phyloP scores from a whole-genome alignment of 1,140 invertebrate species.

The Drosophila mauritiana region DNA sequence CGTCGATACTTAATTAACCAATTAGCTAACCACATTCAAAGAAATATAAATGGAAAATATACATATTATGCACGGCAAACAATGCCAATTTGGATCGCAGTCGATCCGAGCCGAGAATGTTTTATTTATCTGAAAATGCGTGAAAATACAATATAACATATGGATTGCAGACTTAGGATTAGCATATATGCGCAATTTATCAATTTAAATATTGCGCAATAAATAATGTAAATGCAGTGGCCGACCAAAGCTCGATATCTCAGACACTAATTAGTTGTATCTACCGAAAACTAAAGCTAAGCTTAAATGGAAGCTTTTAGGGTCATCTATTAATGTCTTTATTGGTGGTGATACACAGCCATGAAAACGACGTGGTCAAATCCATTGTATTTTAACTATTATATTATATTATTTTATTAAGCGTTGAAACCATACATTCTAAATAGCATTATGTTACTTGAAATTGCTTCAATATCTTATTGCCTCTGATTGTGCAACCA shows the following conservation, averaged over 20 bases:
- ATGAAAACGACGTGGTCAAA: conserved; percentile 1
- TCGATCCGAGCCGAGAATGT: conserved; percentile 30
- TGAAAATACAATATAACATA: conserved; percentile 24
- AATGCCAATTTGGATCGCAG: conserved; percentile 1
- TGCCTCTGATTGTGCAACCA: no score
- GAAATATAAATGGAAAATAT: conserved; percentile 8
- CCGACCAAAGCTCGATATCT: conserved; percentile 11
- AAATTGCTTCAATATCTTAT: no score
- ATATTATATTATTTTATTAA: no score
- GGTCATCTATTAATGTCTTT: conserved; percentile 8
- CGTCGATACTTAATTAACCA: conserved; percentile 62
- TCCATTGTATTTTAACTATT: background rate
- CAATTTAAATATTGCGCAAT: conserved; percentile 29
- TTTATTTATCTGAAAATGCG: conserved; percentile 21
- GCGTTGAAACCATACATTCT: no score
- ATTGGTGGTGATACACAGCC: conserved; percentile 4
- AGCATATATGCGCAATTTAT: conserved; percentile 22
- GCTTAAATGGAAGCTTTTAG: conserved; percentile 25
- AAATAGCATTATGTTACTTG: no score
- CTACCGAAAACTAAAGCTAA: conserved; percentile 11
- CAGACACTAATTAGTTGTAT: conserved; percentile 19
- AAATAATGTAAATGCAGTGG: conserved; percentile 29
- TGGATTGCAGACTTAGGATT: conserved; percentile 17
- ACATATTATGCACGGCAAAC: conserved; percentile 9
- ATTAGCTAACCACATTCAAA: conserved; percentile 55